Evolutionary conservation across 2,113 vertebrate species (phyloP).

Genomic region (Ursus arctos): DNA sequence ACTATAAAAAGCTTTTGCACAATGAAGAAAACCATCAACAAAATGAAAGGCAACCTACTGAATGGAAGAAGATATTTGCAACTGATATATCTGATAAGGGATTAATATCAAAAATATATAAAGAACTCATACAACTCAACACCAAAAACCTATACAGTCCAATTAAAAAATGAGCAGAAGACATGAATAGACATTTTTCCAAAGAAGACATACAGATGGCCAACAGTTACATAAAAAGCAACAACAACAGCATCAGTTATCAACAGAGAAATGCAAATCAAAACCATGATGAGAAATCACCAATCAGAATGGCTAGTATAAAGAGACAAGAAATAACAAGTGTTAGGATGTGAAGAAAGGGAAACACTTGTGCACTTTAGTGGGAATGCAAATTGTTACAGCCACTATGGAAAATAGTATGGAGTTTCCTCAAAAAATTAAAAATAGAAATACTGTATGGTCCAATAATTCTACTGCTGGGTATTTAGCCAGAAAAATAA

Average conservation of each 20-base stretch:
- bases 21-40: background rate
- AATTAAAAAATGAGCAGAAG: background rate
- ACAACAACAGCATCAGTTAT: background rate
- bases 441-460: background rate
- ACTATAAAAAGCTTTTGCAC: background rate
- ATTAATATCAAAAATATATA: background rate
- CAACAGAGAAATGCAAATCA: background rate
- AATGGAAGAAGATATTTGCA: background rate
- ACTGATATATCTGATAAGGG: background rate
- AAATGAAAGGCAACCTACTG: background rate
- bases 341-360: background rate
- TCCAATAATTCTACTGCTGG: background rate
- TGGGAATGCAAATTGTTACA: background rate
- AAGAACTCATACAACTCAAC: background rate
- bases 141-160: background rate
- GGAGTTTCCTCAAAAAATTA: background rate
- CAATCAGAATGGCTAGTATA: background rate
- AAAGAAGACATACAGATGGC: background rate
- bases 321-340: background rate
- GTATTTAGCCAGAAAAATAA: background rate
- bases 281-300: background rate
- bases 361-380: background rate
- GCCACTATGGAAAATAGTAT: background rate
- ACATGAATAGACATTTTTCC: background rate
- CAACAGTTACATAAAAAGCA: background rate